phyloP scores from a whole-genome alignment of 30 jellyfish, hydroid and myxozoan genomes.

The Sanderia malayensis region DNA sequence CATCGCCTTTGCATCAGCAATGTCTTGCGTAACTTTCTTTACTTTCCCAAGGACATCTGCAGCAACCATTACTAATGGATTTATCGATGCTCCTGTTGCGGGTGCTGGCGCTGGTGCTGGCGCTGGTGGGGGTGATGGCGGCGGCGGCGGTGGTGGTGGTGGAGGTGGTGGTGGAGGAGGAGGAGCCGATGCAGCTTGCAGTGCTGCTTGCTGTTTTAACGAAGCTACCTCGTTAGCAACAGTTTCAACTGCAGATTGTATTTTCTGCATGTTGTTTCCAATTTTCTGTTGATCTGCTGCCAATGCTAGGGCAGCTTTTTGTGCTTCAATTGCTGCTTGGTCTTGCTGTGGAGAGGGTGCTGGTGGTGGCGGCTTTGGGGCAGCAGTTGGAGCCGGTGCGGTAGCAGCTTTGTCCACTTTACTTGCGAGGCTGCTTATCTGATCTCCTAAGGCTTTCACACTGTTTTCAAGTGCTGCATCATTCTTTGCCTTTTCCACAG shows the following conservation, averaged over 20 bases:
- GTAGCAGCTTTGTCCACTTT: constrained; percentile 28
- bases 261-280: constrained; percentile 48
- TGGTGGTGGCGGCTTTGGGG: constrained; percentile 8
- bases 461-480: constrained; percentile 40
- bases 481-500: constrained; percentile 26
- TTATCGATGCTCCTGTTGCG: constrained; percentile 8
- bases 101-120: constrained; percentile 59
- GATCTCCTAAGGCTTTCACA: constrained; percentile 50
- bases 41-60: constrained; percentile 60
- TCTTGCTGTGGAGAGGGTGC: constrained; percentile 15
- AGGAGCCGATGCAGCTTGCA: constrained; percentile 12
- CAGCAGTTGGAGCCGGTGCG: constrained; percentile 14
- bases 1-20: constrained; percentile 53
- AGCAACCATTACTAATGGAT: constrained; percentile 52
- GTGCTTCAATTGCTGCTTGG: constrained; percentile 21
- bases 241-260: constrained; percentile 44
- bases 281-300: constrained; percentile 57
- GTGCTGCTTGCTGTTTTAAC: constrained; percentile 35
- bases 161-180: constrained; percentile 34
- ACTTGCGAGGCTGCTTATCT: constrained; percentile 38
- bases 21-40: constrained; percentile 43
- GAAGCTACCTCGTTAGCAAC: constrained; percentile 51
- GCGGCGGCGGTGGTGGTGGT: constrained; percentile 75
- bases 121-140: constrained; percentile 72
- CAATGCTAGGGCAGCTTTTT: constrained; percentile 41